A percentile compares a stretch with the other conserved stretches of the same genome.
phyloP scores from a whole-genome alignment of 2,113 vertebrate genomes.

The Piprites chloris region DNA sequence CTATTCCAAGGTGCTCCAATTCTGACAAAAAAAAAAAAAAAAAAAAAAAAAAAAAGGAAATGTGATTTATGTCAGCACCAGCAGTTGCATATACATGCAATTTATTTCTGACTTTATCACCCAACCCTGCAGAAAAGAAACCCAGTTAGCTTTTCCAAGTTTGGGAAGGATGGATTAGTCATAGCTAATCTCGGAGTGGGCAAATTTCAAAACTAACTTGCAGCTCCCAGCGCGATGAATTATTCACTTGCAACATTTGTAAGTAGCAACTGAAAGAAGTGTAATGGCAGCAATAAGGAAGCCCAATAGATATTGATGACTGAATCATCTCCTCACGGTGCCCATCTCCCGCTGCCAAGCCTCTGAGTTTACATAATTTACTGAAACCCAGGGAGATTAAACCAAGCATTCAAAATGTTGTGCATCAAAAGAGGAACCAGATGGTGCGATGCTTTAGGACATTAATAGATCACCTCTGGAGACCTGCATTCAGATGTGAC shows the following conservation, averaged over 20 bases:
- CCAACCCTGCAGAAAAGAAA: background rate
- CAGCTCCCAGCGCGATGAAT: conserved; percentile 27
- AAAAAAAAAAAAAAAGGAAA: conserved; percentile 15
- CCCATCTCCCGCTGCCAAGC: conserved; percentile 45
- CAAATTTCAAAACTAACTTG: conserved; percentile 34
- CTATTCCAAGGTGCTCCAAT: conserved; percentile 34
- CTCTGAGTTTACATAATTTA: conserved; percentile 50
- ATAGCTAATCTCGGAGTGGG: conserved; percentile 48
- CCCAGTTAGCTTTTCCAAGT: background rate
- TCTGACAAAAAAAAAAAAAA: too few species aligned
- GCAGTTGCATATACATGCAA: conserved; percentile 7
- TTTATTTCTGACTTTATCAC: conserved; percentile 40
- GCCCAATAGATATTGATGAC: conserved; percentile 60
- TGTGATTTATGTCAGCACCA: conserved; percentile 38
- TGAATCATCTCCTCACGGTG: conserved; percentile 59
- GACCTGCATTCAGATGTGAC: conserved; percentile 43
- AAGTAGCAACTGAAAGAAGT: conserved; percentile 28
- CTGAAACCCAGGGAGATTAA: conserved; percentile 48
- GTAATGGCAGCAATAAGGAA: conserved; percentile 51
- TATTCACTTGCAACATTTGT: conserved; percentile 42
- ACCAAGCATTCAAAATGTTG: conserved; percentile 29
- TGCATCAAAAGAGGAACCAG: conserved; percentile 29
- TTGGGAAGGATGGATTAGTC: conserved; percentile 34
- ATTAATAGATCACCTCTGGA: conserved; percentile 58
- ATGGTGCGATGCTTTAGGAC: conserved; percentile 47